These are phyloP conservation scores for Bombus haemorrhoidalis DNA, from an alignment of 1,140 invertebrate species.

Conservation along the genomic window DNA sequence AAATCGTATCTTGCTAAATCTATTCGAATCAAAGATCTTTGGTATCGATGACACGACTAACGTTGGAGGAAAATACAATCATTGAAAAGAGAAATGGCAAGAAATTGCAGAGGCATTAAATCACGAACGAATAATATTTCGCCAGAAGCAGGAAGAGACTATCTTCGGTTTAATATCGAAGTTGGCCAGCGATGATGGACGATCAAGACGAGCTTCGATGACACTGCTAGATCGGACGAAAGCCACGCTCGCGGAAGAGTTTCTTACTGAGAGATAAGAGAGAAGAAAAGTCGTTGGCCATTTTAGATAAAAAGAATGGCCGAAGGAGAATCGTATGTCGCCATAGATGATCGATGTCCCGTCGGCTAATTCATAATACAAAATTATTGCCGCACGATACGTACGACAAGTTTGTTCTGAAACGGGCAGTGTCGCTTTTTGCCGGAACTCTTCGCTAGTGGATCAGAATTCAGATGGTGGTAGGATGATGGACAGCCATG, in stretches of 20 bases:
- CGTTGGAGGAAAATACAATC: background rate
- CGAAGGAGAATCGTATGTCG: background rate
- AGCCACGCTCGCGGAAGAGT: background rate
- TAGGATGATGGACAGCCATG: slow-evolving; percentile 32
- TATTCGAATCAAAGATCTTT: background rate
- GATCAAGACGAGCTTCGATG: background rate
- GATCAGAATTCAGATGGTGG: slow-evolving; percentile 38
- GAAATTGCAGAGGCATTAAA: slow-evolving; percentile 1
- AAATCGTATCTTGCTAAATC: background rate
- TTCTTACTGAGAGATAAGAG: background rate
- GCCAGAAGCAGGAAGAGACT: slow-evolving; percentile 8
- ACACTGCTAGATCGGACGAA: slow-evolving; percentile 24
- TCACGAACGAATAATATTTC: slow-evolving; percentile 12
- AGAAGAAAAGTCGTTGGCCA: slow-evolving; percentile 15
- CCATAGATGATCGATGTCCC: slow-evolving; percentile 9
- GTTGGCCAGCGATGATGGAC: slow-evolving; percentile 6
- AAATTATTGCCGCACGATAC: slow-evolving; percentile 4
- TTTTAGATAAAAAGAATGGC: background rate
- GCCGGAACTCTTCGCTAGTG: background rate
- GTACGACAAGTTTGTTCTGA: background rate
- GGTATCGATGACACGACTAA: background rate
- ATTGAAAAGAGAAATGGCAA: background rate
- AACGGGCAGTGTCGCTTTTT: slow-evolving; percentile 19
- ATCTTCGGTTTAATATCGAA: slow-evolving; percentile 20
- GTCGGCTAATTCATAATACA: slow-evolving; percentile 16